These are phyloP conservation scores for Mizuhopecten yessoensis DNA, from an alignment of 1,140 invertebrate genomes.

Conservation along the genomic window DNA sequence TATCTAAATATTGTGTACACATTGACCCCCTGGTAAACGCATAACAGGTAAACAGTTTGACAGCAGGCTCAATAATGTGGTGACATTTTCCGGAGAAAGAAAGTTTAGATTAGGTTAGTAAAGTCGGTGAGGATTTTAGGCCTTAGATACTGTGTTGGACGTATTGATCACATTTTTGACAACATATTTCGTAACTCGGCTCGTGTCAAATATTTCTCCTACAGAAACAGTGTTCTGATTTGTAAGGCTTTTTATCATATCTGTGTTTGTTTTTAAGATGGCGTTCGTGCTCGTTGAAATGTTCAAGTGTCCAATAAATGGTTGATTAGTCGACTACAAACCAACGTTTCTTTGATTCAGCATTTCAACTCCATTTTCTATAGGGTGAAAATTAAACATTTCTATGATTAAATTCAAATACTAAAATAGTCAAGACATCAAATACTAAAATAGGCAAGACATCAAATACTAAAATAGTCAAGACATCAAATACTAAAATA, in stretches of 20 bases:
- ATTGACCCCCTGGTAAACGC: not conserved
- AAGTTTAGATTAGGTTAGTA: slow-evolving; percentile 28
- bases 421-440: not conserved
- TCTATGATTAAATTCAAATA: not conserved
- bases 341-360: not conserved
- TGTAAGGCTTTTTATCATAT: not conserved
- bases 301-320: not conserved
- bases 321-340: not conserved
- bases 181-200: not conserved
- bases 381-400: not conserved
- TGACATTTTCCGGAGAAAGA: slow-evolving; percentile 1
- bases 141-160: slow-evolving; percentile 1
- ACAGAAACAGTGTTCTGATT: not conserved
- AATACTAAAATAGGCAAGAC: no score
- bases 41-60: slow-evolving; percentile 3
- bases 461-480: not conserved
- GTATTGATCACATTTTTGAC: slow-evolving; percentile 29
- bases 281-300: slow-evolving; percentile 16
- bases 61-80: slow-evolving; percentile 31
- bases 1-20: not conserved
- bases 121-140: slow-evolving; percentile 20
- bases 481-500: no score
- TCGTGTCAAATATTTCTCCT: not conserved
- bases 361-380: not conserved
- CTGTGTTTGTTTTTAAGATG: not conserved